These are phyloP conservation scores for Pantherophis guttatus DNA, from an alignment of 2,113 vertebrate species.

Conservation along the genomic window DNA sequence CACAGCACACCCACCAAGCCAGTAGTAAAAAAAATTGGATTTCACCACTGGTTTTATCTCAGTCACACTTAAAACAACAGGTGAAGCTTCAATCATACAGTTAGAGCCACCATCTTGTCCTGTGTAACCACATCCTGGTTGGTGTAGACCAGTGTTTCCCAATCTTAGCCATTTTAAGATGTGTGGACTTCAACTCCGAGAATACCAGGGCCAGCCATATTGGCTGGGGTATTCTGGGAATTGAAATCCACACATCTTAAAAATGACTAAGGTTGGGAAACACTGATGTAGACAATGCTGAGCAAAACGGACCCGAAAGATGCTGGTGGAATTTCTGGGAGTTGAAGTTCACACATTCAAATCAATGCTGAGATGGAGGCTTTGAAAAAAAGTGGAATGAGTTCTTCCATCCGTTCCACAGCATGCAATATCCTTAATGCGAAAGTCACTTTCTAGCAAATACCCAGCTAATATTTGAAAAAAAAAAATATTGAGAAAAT, in stretches of 20 bases:
- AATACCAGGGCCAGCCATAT: background rate
- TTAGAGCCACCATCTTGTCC: background rate
- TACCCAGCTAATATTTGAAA: slow-evolving; percentile 17
- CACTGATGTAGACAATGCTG: background rate
- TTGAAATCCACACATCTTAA: background rate
- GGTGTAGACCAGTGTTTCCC: background rate
- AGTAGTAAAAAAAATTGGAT: too few relatives aligned
- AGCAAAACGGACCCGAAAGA: background rate
- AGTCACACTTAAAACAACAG: background rate
- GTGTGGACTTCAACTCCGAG: background rate
- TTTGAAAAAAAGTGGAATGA: background rate
- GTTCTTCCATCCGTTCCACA: background rate
- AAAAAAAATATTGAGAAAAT: slow-evolving; percentile 31
- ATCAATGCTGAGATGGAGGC: background rate
- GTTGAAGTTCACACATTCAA: background rate
- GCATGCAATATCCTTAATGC: too few relatives aligned
- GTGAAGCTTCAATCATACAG: background rate
- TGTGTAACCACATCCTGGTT: background rate
- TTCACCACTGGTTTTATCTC: background rate
- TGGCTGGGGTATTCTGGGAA: too few relatives aligned
- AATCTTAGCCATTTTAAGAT: background rate
- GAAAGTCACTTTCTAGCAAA: slow-evolving; percentile 25
- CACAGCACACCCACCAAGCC: too few relatives aligned
- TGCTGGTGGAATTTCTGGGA: background rate
- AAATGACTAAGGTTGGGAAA: background rate